Percentiles rank a stretch among this genome's conserved stretches.
Conservation (phyloP, 2,113 vertebrate species). For the Onychorhynchus coronatus region DNA sequence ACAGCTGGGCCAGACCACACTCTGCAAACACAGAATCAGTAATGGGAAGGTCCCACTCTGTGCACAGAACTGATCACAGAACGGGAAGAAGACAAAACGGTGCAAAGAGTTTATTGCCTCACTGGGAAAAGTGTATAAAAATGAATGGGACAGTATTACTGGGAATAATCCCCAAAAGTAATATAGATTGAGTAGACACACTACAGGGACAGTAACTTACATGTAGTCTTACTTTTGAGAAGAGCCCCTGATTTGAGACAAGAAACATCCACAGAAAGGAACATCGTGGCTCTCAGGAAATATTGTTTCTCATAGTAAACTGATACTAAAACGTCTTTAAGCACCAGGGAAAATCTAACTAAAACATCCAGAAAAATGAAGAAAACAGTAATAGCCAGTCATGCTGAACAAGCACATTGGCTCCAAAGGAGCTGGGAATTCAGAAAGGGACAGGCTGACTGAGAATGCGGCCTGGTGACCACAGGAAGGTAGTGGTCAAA, state of each 20-base stretch:
- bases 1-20: background rate
- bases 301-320: background rate
- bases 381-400: background rate
- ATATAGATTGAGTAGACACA: background rate
- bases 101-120: background rate
- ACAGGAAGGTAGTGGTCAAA: background rate
- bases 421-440: background rate
- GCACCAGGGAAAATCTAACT: background rate
- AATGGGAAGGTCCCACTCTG: background rate
- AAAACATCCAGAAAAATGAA: background rate
- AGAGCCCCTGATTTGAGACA: background rate
- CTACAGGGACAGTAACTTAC: background rate
- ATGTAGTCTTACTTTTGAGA: background rate
- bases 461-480: background rate
- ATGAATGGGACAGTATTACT: background rate
- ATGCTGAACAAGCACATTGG: background rate
- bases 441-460: background rate
- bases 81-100: background rate
- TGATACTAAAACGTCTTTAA: background rate
- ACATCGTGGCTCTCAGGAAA: background rate
- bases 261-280: background rate
- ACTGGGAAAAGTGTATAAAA: background rate
- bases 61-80: background rate
- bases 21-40: background rate
- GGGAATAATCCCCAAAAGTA: background rate